phyloP scores from a whole-genome alignment of 92 coral and sea anemone genomes.

The Micromussa lordhowensis region DNA sequence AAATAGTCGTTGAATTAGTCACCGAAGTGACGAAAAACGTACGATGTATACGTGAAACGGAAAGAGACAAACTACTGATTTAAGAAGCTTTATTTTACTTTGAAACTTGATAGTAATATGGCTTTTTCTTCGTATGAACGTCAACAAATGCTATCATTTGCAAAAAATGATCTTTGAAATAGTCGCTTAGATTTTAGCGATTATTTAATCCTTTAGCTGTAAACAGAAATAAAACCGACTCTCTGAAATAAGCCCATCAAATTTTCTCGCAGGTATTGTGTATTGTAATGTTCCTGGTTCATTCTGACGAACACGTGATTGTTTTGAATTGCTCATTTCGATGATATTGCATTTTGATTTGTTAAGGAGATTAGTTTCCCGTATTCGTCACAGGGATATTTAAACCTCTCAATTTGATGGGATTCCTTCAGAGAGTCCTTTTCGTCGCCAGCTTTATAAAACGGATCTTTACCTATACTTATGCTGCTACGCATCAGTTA shows the following conservation, averaged over 20 bases:
- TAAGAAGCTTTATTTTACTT: not conserved
- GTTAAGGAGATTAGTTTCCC: too few species aligned
- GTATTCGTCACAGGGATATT: not conserved
- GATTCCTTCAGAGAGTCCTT: not conserved
- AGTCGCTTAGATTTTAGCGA: not conserved
- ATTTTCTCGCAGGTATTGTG: not conserved
- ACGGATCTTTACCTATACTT: not conserved
- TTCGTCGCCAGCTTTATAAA: not conserved
- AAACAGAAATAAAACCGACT: not conserved
- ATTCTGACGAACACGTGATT: not conserved
- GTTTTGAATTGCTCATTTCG: not conserved
- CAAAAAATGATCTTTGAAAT: not conserved
- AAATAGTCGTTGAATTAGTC: too few species aligned
- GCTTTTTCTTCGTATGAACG: too few species aligned
- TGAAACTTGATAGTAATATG: not conserved
- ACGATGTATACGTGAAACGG: too few species aligned
- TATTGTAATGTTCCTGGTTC: not conserved
- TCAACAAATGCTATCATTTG: not conserved
- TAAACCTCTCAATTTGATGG: not conserved
- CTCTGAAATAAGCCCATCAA: not conserved
- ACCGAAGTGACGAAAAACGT: too few species aligned
- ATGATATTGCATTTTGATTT: not conserved
- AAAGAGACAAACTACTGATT: not conserved
- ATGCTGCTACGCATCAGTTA: not conserved
- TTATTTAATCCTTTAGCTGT: not conserved